Percentiles rank a stretch among this genome's conserved stretches.
Conservation (phyloP, 2,888 invertebrate genomes). For the Oegoconia quadripuncta region DNA sequence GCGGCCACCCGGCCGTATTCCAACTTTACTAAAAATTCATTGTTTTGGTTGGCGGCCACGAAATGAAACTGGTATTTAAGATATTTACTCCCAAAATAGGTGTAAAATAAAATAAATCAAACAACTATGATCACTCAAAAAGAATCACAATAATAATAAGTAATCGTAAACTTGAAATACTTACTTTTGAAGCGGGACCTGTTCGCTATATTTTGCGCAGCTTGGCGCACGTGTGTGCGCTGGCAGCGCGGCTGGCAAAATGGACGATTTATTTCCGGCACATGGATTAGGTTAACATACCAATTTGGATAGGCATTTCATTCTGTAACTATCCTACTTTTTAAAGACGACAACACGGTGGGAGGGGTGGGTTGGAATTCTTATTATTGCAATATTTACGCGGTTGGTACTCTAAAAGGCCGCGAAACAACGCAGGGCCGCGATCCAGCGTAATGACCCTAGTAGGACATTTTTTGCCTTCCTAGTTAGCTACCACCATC, state of each 20-base stretch:
- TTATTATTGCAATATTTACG: constrained; percentile 7
- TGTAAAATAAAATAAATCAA: constrained; percentile 3
- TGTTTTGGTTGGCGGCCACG: constrained; percentile 13
- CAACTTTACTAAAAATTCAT: constrained; percentile 11
- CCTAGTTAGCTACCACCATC: too few relatives aligned
- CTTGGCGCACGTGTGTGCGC: background rate
- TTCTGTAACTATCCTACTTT: constrained; percentile 8
- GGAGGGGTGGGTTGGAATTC: constrained; percentile 7
- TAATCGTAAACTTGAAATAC: constrained; percentile 12
- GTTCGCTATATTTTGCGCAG: background rate
- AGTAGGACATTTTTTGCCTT: background rate
- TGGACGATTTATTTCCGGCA: background rate
- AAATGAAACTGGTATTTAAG: constrained; percentile 14
- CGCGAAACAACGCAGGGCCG: constrained; percentile 7
- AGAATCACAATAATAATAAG: constrained; percentile 15
- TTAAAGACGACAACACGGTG: constrained; percentile 4
- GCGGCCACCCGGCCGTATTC: constrained; percentile 15
- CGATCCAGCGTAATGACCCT: constrained; percentile 6
- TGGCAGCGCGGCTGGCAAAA: background rate
- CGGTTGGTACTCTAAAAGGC: constrained; percentile 4
- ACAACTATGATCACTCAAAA: constrained; percentile 13
- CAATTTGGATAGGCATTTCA: constrained; percentile 10
- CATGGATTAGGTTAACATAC: constrained; percentile 9
- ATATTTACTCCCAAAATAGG: constrained; percentile 12
- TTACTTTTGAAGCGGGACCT: constrained; percentile 7